Conservation (phyloP, 2,888 invertebrate genomes). For the Chymomyza amoena region DNA sequence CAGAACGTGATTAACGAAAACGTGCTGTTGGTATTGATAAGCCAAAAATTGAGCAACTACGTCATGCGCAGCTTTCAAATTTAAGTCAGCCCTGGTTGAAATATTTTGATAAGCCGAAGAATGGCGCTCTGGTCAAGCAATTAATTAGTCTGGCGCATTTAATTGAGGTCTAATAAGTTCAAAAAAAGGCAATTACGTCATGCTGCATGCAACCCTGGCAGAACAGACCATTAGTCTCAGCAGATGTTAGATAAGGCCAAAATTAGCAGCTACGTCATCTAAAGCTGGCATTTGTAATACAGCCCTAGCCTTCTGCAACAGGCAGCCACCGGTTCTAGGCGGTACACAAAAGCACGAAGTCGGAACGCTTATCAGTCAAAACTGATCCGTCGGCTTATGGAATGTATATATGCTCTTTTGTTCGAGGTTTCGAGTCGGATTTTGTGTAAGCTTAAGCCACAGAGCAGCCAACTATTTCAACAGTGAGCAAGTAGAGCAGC, state of each 20-base stretch:
- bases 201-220: neutral
- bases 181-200: neutral
- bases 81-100: no score
- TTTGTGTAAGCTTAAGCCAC: slow-evolving; percentile 26
- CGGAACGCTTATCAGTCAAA: slow-evolving; percentile 2
- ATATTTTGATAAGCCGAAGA: neutral
- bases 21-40: neutral
- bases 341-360: slow-evolving; percentile 28
- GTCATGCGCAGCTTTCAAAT: neutral
- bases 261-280: slow-evolving; percentile 7
- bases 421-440: slow-evolving; percentile 66
- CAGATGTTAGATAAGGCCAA: slow-evolving; percentile 16
- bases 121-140: neutral
- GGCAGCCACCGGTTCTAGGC: slow-evolving; percentile 53
- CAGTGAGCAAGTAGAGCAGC: slow-evolving; percentile 50
- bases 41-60: neutral
- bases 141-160: neutral
- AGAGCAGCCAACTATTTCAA: slow-evolving; percentile 40
- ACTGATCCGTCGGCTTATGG: slow-evolving; percentile 49
- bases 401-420: slow-evolving; percentile 47
- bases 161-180: neutral
- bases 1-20: no score
- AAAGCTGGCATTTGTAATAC: neutral
- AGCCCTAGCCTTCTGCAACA: slow-evolving; percentile 47
- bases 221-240: neutral